Evolutionary conservation across 2,797 vertebrate species (phyloP), one percentile per base, ranked within the genome.

Genomic region (Bryconaethiops microstoma): DNA sequence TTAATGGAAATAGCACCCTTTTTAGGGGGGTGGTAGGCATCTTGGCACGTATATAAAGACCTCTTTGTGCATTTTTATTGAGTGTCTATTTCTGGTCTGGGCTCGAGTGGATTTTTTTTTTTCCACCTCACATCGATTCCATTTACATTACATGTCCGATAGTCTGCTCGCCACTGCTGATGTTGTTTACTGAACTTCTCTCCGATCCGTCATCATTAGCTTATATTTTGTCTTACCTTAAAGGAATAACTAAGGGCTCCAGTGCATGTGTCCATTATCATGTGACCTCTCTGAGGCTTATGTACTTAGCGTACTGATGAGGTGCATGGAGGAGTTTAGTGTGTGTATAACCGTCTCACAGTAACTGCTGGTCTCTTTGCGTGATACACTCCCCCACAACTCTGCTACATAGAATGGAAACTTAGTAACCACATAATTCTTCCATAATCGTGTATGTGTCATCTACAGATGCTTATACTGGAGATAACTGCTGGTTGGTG

Each of bases 151-250:
- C 80, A 70, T 63, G 75, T 84, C 85, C 86, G 88, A 89, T 87
- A 85, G 87, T 85, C 83, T 90, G 85, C 82, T 64, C 73, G 85
- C 83, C 76, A 86, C 88, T 91, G 90, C 86, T 88, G 85, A 90
- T 92, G 86, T 85, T 88, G 88, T 84, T 87, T 87, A 87, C 87
- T 90, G 87, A 89, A 91, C 82, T 87, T 83, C 83, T 86, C 82
- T 88, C 87, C 87, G 89, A 88, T 91, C 89, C 90, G 80, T 87
- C 88, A 86, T 90, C 88, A 91, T 92, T 92, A 92, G 88, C 86
- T 88, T 84, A 87, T 88, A 50, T 10, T 0, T 12, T 50, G 48
- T 10, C 12, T 50, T 50, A 50, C 5, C 48, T 12, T 12, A 84
- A 35, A 48, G 78, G 83, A 88, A 88, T 90, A 92, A 85, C 92